Base-by-base conservation (phyloP, 1,140 invertebrate species). In the Tetragonula clypearis region DNA sequence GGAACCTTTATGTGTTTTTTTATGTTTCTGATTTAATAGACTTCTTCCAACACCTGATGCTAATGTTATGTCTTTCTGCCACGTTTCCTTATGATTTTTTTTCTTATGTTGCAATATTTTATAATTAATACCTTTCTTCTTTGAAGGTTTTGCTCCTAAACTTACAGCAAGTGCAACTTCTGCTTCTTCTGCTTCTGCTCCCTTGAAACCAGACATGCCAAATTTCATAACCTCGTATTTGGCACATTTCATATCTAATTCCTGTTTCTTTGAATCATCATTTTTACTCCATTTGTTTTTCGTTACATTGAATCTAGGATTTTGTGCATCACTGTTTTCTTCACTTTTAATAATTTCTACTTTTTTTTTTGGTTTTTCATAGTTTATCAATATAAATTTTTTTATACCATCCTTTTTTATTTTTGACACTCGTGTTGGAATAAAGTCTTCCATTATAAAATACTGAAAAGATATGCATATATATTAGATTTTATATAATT, bases 171-270 rank as follows among this genome's bases (percentile, higher is more conserved):
- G 93, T 41, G 95, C 95, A 41, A 96, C 93, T 92, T 96, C 96
- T 77, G 96, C 96, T 93, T 96, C 93, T 68, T 94, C 93, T 85
- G 96, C 96, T 81, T 96, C 95, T 62, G 93, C 90, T n/a, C 95
- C 93, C 26, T 95, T 93, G 21, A 96, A 95, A 71, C 96, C 96
- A 74, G 95, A 95, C 87, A 96, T 96, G 73, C 96, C 96, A 91
- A 97, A 96, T 85, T 96, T 96, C 60, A 97, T 95, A 12, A 97
- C 94, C 87, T 97, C 96, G 90, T 96, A 95, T 78, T 96, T 95
- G 0, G 95, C 93, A 79, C 92, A 95, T 72, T 96, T 96, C 86
- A 97, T 96, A 84, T 96, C 95, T 41, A 96, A 89, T 88, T 96
- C 95, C 86, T 94, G 92, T 49, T 92, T 78, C 19, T 77, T 86